Base-by-base conservation (phyloP, 2,113 vertebrate species). In the Sialia sialis region DNA sequence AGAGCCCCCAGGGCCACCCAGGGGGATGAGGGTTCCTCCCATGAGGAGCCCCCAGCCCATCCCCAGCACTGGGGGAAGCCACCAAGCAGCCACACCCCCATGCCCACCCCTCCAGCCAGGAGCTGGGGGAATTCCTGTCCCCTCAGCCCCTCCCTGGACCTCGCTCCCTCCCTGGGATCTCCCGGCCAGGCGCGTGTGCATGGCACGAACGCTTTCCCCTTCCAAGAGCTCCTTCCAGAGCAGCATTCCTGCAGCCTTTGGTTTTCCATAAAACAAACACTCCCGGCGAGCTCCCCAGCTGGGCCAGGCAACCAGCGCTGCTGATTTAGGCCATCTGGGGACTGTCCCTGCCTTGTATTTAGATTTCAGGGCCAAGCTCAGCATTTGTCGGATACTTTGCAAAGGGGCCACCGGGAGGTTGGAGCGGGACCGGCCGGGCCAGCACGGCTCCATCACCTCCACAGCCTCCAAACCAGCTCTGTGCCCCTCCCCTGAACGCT, bases 301-400 rank as follows among this genome's bases (percentile, higher is more conserved):
- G 84, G 74, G 93, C 77, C 90, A 94, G 94, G 93, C 94, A 94
- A 89, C 81, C 18, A n/a, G 26, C 87, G 94, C 95, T 23, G 89
- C 91, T 95, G 94, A 95, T 92, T 76, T 87, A 93, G 94, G 95
- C 96, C 94, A 96, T 87, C 95, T 97, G 96, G 95, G 95, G 87
- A 97, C 96, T 69, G 89, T 94, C 96, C 93, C 72, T 87, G 49
- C 90, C 92, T 94, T 9, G 8, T 95, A 95, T 94, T 96, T 95
- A 87, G 93, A 92, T 94, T 91, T 89, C 41, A 3, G 51, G 93
- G 93, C 93, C 95, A 95, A 97, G 94, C 82, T 94, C 89, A 91
- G 94, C 89, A 82, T 94, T 87, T 87, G 89, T 6, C 13, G 85
- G 95, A 95, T 94, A 69, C 70, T 97, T 95, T 10, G 51, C 77